phyloP scores from a whole-genome alignment of 2,797 vertebrate species.

The Amniataba percoides region DNA sequence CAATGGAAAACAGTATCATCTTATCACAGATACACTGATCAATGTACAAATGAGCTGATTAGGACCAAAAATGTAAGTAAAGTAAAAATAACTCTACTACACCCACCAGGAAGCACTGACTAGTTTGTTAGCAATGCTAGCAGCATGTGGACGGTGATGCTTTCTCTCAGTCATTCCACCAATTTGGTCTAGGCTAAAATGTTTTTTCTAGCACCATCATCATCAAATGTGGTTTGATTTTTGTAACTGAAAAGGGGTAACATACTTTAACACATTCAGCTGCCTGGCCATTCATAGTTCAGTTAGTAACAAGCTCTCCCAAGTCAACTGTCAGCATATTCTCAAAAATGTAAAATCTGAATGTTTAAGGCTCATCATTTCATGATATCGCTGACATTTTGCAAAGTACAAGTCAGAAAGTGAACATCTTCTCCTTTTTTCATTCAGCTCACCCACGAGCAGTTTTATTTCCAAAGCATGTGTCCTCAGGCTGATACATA shows the following conservation, averaged over 20 bases:
- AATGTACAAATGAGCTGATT: no score
- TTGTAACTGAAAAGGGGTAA: neutral
- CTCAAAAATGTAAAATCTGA: neutral
- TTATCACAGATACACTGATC: no score
- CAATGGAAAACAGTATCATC: no score
- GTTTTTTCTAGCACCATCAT: neutral
- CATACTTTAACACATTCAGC: neutral
- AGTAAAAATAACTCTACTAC: no score
- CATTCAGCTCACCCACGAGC: constrained; percentile 20
- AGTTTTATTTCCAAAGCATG: constrained; percentile 3
- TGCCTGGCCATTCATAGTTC: neutral
- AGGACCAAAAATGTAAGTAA: no score
- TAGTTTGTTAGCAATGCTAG: no score
- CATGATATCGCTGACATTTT: neutral
- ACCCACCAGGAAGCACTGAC: no score
- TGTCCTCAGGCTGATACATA: constrained; percentile 45
- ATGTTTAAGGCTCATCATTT: neutral
- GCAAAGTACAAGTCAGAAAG: neutral
- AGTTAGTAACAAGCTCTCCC: neutral
- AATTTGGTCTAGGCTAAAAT: neutral
- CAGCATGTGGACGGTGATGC: no score
- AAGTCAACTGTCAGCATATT: neutral
- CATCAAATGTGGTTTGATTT: neutral
- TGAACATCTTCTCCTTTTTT: constrained; percentile 9
- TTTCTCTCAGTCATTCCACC: neutral